Evolutionary conservation across 92 coral and sea anemone species (phyloP), one percentile per base, ranked within the genome.

Genomic region (Metridium senile): DNA sequence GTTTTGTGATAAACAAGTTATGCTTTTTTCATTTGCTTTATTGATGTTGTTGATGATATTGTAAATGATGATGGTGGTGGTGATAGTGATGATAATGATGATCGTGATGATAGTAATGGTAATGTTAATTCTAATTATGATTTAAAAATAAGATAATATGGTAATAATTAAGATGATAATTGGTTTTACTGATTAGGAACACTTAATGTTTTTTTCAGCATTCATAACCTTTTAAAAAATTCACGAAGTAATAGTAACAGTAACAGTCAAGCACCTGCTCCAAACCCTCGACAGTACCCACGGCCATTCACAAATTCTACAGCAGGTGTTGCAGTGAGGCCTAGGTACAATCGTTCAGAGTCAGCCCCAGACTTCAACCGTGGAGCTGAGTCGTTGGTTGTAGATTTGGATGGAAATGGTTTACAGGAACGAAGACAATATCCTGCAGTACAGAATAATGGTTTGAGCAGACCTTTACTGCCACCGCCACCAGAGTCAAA

Each of bases 401-500:
- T 91, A 4, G 84, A 76, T 21, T 43, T 84, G 43, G 85, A 71
- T 47, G 51, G 61, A 11, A 49, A 62, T 39, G 59, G 59, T 13
- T 2, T 3, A 9, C 59, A 54, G 21, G 71, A 62, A 18, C 59
- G 25, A 8, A 67, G 47, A 21, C 51, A 34, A 18, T 13, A 25
- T 33, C 39, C 45, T 1, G 61, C n/a, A 27, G 70, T 47, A n/a
- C 70, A 26, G 27, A 64, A 28, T 27, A 64, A 75, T 61, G 49
- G 33, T 20, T 30, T 64, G 1, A 47, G 20, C 11, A 61, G 80
- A 70, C 84, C 78, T 11, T 84, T 86, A 28, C 72, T 84, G 0
- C 97, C 97, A 0, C 97, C 93, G 13, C 93, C 93, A 21, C 97
- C 97, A n/a, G 97, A 81, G n/a, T 90, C 93, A 8, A 91, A 91